Evolutionary conservation across 2,888 invertebrate species (phyloP).

Genomic region (Auanema freiburgensis): DNA sequence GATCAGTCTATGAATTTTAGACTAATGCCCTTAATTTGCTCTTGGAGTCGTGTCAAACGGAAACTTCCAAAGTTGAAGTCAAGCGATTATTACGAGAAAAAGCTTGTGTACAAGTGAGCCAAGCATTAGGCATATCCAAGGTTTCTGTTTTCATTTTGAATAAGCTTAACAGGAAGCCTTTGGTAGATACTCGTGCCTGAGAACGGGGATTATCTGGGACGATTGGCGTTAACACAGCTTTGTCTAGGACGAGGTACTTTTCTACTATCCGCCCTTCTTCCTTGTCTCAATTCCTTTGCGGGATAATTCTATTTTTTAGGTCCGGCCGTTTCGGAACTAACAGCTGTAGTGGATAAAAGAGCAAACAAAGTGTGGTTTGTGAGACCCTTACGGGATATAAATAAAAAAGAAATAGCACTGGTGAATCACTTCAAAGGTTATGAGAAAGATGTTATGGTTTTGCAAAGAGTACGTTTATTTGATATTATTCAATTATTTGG

Average conservation of each 20-base stretch:
- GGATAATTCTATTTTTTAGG: constrained; percentile 21
- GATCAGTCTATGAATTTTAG: neutral
- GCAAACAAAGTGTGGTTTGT: constrained; percentile 25
- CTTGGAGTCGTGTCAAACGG: constrained; percentile 23
- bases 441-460: constrained; percentile 20
- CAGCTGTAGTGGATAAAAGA: constrained; percentile 39
- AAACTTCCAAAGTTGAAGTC: constrained; percentile 34
- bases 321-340: constrained; percentile 22
- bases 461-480: too few species aligned
- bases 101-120: constrained; percentile 19
- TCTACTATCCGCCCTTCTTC: too few species aligned
- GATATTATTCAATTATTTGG: too few species aligned
- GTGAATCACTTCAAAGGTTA: constrained; percentile 33
- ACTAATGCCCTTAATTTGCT: constrained; percentile 19
- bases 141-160: neutral
- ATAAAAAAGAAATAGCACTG: constrained; percentile 37
- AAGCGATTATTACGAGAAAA: constrained; percentile 31
- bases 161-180: constrained; percentile 6
- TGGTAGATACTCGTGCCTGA: constrained; percentile 40
- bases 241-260: constrained; percentile 47
- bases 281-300: too few species aligned
- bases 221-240: constrained; percentile 36
- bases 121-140: constrained; percentile 16
- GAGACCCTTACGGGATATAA: constrained; percentile 45
- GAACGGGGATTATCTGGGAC: constrained; percentile 40